phyloP scores from a whole-genome alignment of 2,888 invertebrate species.

The Sarcophaga rosellei region DNA sequence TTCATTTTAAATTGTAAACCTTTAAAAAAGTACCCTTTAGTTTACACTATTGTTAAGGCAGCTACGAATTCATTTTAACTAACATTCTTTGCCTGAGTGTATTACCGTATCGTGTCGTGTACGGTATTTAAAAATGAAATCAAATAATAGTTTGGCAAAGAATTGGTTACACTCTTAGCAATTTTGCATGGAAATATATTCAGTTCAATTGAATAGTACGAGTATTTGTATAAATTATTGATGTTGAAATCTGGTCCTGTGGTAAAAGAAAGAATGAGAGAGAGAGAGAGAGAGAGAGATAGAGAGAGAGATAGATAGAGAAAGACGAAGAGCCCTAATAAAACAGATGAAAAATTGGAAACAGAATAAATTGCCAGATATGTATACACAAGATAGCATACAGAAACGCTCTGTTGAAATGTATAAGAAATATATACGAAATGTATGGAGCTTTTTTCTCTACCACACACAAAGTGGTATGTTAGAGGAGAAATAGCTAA shows the following conservation, averaged over 20 bases:
- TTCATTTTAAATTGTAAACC: too few species aligned
- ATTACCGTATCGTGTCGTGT: not conserved
- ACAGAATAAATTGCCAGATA: constrained; percentile 46
- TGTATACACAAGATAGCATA: constrained; percentile 9
- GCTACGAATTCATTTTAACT: too few species aligned
- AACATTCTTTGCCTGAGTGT: constrained; percentile 24
- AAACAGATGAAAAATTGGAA: constrained; percentile 53
- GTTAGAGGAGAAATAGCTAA: constrained; percentile 19
- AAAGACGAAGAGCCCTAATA: constrained; percentile 26
- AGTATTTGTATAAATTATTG: constrained; percentile 68
- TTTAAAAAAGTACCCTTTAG: too few species aligned
- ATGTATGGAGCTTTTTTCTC: constrained; percentile 16
- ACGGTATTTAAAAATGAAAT: constrained; percentile 57
- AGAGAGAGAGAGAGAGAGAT: too few species aligned
- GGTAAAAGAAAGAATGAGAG: not conserved
- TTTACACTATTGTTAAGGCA: too few species aligned
- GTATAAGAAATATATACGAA: constrained; percentile 7
- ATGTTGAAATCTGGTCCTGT: constrained; percentile 62
- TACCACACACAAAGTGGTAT: constrained; percentile 50
- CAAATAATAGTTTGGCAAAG: constrained; percentile 67
- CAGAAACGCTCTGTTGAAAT: constrained; percentile 33
- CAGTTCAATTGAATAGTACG: constrained; percentile 64
- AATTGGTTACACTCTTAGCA: constrained; percentile 66
- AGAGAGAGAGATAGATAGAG: too few species aligned
- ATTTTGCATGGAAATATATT: constrained; percentile 68